phyloP scores from a whole-genome alignment of 1,140 invertebrate genomes.

The Linepithema humile region DNA sequence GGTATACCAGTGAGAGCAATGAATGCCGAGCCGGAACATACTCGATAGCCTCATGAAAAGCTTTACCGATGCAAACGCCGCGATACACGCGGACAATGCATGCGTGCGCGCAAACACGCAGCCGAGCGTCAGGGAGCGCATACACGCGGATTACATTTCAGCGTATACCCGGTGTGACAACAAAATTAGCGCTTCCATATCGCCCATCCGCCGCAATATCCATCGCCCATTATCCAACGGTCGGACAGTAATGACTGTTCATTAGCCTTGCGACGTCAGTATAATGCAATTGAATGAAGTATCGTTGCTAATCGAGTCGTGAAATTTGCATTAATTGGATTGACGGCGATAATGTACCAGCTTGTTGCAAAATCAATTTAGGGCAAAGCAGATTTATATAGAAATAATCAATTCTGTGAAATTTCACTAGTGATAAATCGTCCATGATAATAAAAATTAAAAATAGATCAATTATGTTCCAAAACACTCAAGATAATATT shows the following conservation, averaged over 20 bases:
- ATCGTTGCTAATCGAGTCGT: slow-evolving; percentile 46
- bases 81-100: slow-evolving; percentile 49
- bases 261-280: slow-evolving; percentile 21
- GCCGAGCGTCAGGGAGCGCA: slow-evolving; percentile 7
- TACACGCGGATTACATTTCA: slow-evolving; percentile 12
- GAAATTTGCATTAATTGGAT: slow-evolving; percentile 47
- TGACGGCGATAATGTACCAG: not conserved
- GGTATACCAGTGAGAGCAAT: not conserved
- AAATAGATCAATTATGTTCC: not conserved
- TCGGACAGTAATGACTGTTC: slow-evolving; percentile 49
- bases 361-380: not conserved
- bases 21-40: slow-evolving; percentile 1
- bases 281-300: slow-evolving; percentile 34
- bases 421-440: not conserved
- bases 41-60: slow-evolving; percentile 39
- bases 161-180: slow-evolving; percentile 9
- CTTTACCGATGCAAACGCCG: slow-evolving; percentile 24
- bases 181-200: slow-evolving; percentile 34
- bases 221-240: slow-evolving; percentile 30
- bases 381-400: not conserved
- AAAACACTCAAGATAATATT: not conserved
- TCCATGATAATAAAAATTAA: not conserved
- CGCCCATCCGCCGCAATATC: slow-evolving; percentile 25
- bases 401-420: not conserved
- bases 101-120: not conserved